Percentiles rank a stretch among this genome's conserved stretches.
Evolutionary conservation across 1,140 invertebrate species (phyloP).

Genomic region (Danaus plexippus): DNA sequence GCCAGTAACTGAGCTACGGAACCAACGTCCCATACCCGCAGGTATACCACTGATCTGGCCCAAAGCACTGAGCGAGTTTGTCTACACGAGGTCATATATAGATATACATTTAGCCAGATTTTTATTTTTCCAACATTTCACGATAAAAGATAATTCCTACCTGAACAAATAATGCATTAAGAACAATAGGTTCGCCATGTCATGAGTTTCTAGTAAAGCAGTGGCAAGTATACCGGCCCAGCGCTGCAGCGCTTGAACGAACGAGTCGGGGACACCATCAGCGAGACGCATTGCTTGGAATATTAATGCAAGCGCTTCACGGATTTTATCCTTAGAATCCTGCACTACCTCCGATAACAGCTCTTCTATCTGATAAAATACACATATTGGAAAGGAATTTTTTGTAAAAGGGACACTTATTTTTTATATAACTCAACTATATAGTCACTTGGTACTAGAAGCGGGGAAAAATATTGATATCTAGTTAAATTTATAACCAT

Average conservation of each 20-base stretch:
- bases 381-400: no score
- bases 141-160: constrained; percentile 18
- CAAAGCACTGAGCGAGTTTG: constrained; percentile 51
- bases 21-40: constrained; percentile 24
- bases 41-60: constrained; percentile 34
- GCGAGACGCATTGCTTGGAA: constrained; percentile 42
- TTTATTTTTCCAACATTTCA: no score
- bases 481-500: constrained; percentile 1
- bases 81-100: constrained; percentile 18
- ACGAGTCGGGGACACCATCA: constrained; percentile 30
- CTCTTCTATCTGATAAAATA: constrained; percentile 47
- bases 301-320: constrained; percentile 42
- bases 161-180: constrained; percentile 53
- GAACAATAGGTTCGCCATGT: constrained; percentile 43
- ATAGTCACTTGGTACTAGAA: no score
- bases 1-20: constrained; percentile 35
- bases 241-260: constrained; percentile 36
- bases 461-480: neutral
- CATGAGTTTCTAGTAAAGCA: constrained; percentile 32
- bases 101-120: neutral
- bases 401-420: no score
- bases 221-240: constrained; percentile 41
- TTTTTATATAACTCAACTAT: no score
- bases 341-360: constrained; percentile 41
- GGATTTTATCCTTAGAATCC: constrained; percentile 35